Conservation (phyloP, 2,113 vertebrate species). For the Apaloderma vittatum region DNA sequence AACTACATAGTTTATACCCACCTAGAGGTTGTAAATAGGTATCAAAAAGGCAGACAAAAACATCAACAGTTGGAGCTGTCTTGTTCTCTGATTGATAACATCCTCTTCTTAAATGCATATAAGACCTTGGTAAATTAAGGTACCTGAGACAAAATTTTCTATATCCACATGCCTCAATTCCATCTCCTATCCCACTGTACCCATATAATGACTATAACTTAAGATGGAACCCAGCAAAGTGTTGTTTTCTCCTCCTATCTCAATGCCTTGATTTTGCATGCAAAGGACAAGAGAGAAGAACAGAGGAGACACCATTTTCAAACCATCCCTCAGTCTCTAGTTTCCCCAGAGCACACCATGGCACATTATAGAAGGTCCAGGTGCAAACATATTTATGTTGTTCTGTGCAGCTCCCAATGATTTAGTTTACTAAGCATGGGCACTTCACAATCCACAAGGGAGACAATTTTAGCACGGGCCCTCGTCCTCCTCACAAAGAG, state of each 20-base stretch:
- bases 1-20: not conserved
- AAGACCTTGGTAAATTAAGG: not conserved
- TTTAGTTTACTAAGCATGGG: not conserved
- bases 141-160: not conserved
- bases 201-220: not conserved
- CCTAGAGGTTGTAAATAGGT: not conserved
- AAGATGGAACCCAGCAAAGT: not conserved
- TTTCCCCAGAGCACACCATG: not conserved
- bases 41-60: not conserved
- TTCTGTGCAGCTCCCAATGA: not conserved
- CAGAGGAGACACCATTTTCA: not conserved
- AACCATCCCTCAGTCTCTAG: not conserved
- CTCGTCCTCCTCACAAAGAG: not conserved
- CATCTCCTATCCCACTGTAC: not conserved
- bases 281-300: not conserved
- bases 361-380: not conserved
- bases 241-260: not conserved
- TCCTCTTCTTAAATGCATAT: not conserved
- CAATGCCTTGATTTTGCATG: not conserved
- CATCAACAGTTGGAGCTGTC: not conserved
- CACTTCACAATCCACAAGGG: not conserved
- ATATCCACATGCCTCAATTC: not conserved
- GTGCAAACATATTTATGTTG: not conserved
- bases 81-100: not conserved
- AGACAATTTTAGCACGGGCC: not conserved